Evolutionary conservation across 2,888 invertebrate genomes (phyloP).

Genomic region (Dysmachus trigonus): DNA sequence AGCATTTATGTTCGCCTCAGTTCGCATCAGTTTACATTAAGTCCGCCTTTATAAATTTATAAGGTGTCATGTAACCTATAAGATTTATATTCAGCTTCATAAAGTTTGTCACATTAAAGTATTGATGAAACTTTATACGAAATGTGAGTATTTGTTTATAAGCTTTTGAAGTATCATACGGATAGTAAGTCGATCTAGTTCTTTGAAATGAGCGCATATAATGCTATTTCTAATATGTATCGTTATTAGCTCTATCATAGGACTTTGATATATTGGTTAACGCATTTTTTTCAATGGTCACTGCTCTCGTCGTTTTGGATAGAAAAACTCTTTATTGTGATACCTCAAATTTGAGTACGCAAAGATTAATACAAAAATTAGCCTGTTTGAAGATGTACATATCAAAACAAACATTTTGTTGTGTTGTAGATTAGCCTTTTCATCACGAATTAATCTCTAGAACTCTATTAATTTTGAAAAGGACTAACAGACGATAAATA

Average conservation of each 20-base stretch:
- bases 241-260: neutral
- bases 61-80: neutral
- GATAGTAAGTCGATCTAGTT: neutral
- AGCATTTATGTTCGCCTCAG: too few species aligned
- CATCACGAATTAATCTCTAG: too few species aligned
- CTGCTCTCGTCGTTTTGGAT: too few species aligned
- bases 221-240: neutral
- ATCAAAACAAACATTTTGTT: too few species aligned
- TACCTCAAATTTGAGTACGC: too few species aligned
- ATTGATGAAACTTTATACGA: neutral
- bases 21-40: neutral
- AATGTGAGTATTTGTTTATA: neutral
- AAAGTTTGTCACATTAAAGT: neutral
- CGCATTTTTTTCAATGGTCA: too few species aligned
- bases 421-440: too few species aligned
- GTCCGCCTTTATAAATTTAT: neutral
- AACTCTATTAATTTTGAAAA: too few species aligned
- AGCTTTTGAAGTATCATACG: neutral
- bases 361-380: too few species aligned
- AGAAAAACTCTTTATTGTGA: too few species aligned
- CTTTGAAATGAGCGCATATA: neutral
- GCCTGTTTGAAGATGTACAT: too few species aligned
- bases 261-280: neutral
- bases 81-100: neutral
- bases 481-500: too few species aligned